Evolutionary conservation across 1,140 invertebrate species (phyloP).

Genomic region (Riptortus pedestris): DNA sequence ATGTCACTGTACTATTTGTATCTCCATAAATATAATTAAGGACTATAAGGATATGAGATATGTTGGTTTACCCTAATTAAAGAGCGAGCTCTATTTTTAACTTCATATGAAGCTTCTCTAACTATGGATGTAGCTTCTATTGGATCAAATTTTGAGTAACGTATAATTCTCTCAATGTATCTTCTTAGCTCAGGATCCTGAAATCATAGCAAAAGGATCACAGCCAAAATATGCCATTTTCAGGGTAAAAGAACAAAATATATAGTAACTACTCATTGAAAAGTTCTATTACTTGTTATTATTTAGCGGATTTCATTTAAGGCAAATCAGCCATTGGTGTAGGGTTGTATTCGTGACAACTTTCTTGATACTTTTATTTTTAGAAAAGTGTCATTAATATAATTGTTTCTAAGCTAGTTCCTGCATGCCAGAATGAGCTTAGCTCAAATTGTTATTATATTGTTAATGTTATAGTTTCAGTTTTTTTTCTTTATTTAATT

Average conservation of each 20-base stretch:
- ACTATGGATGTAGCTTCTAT: neutral
- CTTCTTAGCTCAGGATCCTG: slow-evolving; percentile 5
- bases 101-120: neutral
- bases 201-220: neutral
- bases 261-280: neutral
- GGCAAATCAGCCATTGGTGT: neutral
- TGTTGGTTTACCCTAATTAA: neutral
- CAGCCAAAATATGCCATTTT: neutral
- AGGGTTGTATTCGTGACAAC: neutral
- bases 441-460: too few species aligned
- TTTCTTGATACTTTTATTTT: neutral
- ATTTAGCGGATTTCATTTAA: neutral
- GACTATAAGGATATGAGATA: too few species aligned
- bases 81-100: neutral
- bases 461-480: too few species aligned
- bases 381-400: too few species aligned
- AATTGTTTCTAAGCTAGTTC: too few species aligned
- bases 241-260: neutral
- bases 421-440: too few species aligned
- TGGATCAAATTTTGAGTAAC: neutral
- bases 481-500: too few species aligned
- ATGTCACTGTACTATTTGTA: too few species aligned
- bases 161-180: neutral
- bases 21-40: too few species aligned
- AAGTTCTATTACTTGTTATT: neutral